Conservation (phyloP, 2,888 invertebrate genomes). For the Phrixothrix hirtus region DNA sequence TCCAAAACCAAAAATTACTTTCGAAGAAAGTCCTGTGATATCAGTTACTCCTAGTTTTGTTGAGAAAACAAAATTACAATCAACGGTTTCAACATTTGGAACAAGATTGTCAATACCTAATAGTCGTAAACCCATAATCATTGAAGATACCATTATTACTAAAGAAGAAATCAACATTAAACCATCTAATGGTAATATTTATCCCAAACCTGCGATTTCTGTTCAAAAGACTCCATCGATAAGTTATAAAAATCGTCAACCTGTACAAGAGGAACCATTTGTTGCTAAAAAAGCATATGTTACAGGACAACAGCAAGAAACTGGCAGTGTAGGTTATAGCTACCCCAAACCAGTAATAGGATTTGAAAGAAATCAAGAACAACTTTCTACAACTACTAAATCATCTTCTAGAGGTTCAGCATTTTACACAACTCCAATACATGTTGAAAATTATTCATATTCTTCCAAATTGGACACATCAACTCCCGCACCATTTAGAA, state of each 20-base stretch:
- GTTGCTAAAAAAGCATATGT: constrained; percentile 49
- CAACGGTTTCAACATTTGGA: not conserved
- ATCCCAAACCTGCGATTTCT: no score
- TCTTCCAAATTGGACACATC: constrained; percentile 11
- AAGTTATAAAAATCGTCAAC: constrained; percentile 37
- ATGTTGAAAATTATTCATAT: constrained; percentile 11
- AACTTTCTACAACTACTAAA: not conserved
- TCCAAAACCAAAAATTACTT: constrained; percentile 32
- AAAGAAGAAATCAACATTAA: not conserved
- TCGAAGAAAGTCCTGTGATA: constrained; percentile 38
- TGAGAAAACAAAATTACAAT: no score
- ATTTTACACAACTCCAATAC: not conserved
- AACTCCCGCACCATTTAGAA: constrained; percentile 13
- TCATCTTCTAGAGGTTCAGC: constrained; percentile 1
- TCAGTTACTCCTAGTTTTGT: no score
- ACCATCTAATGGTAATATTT: no score
- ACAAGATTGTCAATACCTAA: not conserved
- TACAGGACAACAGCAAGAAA: constrained; percentile 29
- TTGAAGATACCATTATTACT: constrained; percentile 6
- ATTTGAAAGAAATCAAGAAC: constrained; percentile 40
- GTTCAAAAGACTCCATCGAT: no score
- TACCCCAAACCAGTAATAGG: constrained; percentile 33
- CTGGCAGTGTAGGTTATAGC: constrained; percentile 23
- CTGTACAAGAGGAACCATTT: constrained; percentile 46
- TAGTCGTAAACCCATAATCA: not conserved